phyloP scores from a whole-genome alignment of 2,888 invertebrate genomes.

The Elysia crispata region DNA sequence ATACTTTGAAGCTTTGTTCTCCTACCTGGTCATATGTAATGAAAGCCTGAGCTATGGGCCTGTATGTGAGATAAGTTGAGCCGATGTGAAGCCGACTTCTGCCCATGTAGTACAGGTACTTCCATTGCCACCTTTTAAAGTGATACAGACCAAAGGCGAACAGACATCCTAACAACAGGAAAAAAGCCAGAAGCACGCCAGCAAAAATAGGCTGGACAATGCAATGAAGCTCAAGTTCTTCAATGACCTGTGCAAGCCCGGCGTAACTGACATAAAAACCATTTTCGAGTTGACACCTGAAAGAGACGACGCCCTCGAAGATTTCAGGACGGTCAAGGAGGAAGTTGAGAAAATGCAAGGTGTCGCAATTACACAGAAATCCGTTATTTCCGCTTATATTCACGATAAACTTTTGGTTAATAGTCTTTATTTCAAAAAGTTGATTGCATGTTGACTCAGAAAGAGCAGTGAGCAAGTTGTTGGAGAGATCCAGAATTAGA shows the following conservation, averaged over 20 bases:
- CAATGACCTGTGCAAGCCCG: background rate
- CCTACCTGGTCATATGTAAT: background rate
- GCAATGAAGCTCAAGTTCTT: background rate
- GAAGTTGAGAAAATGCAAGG: background rate
- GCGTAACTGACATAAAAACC: background rate
- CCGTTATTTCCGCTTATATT: background rate
- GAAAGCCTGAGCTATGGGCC: background rate
- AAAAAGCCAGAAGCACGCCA: background rate
- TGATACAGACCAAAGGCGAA: background rate
- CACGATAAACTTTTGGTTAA: background rate
- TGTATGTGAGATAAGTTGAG: background rate
- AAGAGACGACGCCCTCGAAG: background rate
- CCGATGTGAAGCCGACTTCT: constrained; percentile 4
- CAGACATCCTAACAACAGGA: background rate
- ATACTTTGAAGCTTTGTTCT: background rate
- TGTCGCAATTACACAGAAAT: background rate
- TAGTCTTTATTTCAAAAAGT: background rate
- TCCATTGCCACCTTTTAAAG: background rate
- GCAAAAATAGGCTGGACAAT: background rate
- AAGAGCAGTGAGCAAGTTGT: background rate
- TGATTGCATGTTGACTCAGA: background rate
- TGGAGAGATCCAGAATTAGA: background rate
- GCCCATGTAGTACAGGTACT: background rate
- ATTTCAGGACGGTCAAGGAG: background rate
- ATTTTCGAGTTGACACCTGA: background rate